Evolutionary conservation across 2,113 vertebrate species (phyloP).

Genomic region (Odocoileus virginianus): DNA sequence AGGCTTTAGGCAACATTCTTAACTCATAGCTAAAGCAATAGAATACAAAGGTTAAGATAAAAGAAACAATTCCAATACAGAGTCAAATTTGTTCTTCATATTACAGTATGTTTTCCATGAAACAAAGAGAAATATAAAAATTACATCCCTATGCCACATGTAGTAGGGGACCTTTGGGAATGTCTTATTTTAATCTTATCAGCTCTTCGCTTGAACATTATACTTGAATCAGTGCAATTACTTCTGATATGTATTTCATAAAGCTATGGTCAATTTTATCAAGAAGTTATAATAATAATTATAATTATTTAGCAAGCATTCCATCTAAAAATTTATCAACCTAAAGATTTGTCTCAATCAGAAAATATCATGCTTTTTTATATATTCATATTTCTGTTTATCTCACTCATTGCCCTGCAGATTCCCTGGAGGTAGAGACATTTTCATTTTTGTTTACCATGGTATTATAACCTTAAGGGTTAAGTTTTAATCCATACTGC

Average conservation of each 20-base stretch:
- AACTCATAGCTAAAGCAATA: not conserved
- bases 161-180: not conserved
- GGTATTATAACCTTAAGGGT: not conserved
- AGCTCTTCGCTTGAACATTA: not conserved
- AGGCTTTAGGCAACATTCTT: not conserved
- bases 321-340: not conserved
- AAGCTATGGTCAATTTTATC: not conserved
- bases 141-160: not conserved
- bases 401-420: not conserved
- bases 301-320: not conserved
- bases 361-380: not conserved
- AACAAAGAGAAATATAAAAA: not conserved
- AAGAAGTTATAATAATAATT: not conserved
- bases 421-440: not conserved
- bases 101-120: not conserved
- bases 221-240: not conserved
- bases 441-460: not conserved
- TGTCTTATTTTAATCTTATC: not conserved
- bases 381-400: not conserved
- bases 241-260: not conserved
- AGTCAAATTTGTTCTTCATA: not conserved
- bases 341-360: not conserved
- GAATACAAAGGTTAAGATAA: not conserved
- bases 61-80: not conserved
- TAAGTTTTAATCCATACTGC: not conserved